Base-by-base conservation (phyloP, 1,140 invertebrate genomes). In the Rhynchophorus ferrugineus region DNA sequence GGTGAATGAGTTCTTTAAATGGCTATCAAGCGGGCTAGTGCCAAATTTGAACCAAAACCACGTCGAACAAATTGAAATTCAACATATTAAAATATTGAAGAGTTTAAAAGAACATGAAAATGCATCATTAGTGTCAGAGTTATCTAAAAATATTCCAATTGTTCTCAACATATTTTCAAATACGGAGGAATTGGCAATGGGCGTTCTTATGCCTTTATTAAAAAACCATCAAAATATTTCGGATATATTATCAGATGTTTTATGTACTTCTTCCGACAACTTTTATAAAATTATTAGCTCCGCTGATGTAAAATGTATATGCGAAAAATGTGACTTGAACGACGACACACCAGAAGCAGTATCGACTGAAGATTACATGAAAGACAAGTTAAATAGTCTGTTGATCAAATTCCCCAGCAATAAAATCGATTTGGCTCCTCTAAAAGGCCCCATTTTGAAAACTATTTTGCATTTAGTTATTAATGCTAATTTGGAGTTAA, bases 11-110 rank as follows among this genome's bases (percentile, higher is more conserved):
- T 59, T 64, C 43, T 56, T 64, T 35, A n/a, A 17, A 3, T 18
- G 50, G 35, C 35, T 61, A 24, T 58, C 59, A 3, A 62, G 60
- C 45, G 52, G 56, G 8, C 29, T 62, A 37, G 37, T 56, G 16
- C 51, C 38, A 20, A 58, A 50, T 39, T 33, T 56, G 7, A 60
- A 57, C 41, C 13, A 20, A 1, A 22, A 33, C n/a, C 58, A 58
- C 11, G 29, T 62, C 5, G 37, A 50, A 6, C 39, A 51, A 39
- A 60, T 62, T 29, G 55, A 62, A 48, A 38, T 41, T 9, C 39
- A 51, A 18, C 55, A 56, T 48, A 35, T 61, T 24, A 55, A 57
- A 11, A 51, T 62, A 14, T 20, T 55, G 46, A 44, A 55, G 24
- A 29, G 13, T 9, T 36, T 44, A 14, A 43, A 16, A 2, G 13